A percentile compares a stretch with the other conserved stretches of the same genome.
Conservation (phyloP, 2,797 vertebrate species). For the Pyrocephalus nanus region DNA sequence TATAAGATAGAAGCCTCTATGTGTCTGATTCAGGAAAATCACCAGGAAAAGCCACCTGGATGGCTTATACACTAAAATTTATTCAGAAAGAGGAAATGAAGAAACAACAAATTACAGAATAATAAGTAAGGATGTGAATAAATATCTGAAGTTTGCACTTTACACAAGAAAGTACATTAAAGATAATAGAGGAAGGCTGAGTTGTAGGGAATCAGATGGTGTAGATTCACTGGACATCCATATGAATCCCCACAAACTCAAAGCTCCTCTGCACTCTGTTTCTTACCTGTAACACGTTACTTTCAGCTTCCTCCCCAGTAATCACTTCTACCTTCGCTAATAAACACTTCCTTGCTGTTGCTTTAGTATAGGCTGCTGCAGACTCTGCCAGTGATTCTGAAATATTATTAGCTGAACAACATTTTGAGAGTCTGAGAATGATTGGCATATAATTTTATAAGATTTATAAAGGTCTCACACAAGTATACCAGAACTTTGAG, state of each 20-base stretch:
- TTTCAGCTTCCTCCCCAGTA: slow-evolving; percentile 97
- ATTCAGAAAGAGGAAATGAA: not conserved
- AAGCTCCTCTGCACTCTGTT: not conserved
- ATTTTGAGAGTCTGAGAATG: slow-evolving; percentile 3
- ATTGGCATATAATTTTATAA: not conserved
- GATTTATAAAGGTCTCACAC: not conserved
- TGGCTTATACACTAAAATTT: not conserved
- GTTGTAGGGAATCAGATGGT: not conserved
- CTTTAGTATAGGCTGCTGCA: slow-evolving; percentile 98
- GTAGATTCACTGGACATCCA: not conserved
- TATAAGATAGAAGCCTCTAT: not conserved
- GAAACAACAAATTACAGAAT: not conserved
- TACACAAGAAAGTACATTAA: not conserved
- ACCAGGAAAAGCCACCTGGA: too few relatives aligned
- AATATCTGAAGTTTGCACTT: not conserved
- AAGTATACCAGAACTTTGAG: not conserved
- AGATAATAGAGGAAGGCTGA: not conserved
- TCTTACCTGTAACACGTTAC: slow-evolving; percentile 95
- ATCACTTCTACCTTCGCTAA: slow-evolving; percentile 97
- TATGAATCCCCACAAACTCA: not conserved
- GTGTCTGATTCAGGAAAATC: not conserved
- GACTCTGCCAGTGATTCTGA: slow-evolving; percentile 98
- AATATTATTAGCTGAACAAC: slow-evolving; percentile 82
- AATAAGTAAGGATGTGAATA: not conserved
- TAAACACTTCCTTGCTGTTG: slow-evolving; percentile 95